phyloP scores from a whole-genome alignment of 2,113 vertebrate genomes.

The Trogon melanurus region DNA sequence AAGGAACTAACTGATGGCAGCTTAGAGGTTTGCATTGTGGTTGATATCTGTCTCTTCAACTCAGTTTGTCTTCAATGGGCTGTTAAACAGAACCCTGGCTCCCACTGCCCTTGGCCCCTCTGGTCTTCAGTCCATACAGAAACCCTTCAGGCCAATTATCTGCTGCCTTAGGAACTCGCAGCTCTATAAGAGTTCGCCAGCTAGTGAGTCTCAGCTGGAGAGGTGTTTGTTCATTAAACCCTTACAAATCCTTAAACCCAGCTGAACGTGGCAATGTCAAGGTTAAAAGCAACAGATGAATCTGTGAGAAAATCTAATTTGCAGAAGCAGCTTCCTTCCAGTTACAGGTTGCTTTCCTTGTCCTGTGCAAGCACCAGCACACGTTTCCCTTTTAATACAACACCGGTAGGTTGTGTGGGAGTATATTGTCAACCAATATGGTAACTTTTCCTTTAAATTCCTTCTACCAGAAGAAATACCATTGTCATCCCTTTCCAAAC shows the following conservation, averaged over 20 bases:
- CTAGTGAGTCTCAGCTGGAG: neutral
- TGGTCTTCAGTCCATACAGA: neutral
- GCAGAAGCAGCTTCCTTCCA: neutral
- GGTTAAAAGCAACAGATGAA: neutral
- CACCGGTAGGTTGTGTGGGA: neutral
- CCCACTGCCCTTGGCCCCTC: neutral
- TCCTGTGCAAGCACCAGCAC: neutral
- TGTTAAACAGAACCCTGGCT: neutral
- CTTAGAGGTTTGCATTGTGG: neutral
- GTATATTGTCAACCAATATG: neutral
- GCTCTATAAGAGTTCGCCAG: neutral
- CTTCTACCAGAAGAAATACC: neutral
- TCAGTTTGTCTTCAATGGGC: neutral
- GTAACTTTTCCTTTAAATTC: neutral
- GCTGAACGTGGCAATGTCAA: neutral
- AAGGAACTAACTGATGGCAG: neutral
- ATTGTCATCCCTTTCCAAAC: neutral
- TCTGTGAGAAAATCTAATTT: neutral
- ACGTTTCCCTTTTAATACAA: neutral
- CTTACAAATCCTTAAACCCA: neutral
- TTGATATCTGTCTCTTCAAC: neutral
- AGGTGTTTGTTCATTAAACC: neutral
- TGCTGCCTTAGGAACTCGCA: neutral
- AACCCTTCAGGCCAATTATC: neutral
- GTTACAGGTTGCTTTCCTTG: neutral